Base-by-base conservation (phyloP, 2,888 invertebrate genomes). In the Geotrupes spiniger region DNA sequence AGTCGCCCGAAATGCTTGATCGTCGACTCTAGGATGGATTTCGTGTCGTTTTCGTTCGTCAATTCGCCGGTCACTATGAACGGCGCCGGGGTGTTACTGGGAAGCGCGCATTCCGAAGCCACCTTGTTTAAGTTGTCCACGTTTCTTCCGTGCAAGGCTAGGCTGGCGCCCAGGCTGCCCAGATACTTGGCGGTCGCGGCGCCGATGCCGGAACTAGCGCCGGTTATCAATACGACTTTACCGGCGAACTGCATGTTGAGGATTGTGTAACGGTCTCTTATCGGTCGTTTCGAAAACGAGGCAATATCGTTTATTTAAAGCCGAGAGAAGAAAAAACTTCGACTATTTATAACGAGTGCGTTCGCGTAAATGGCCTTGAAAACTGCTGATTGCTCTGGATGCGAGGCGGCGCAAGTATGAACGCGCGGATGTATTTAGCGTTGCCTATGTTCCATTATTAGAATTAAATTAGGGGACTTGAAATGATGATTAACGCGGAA, bases 201-300 rank as follows among this genome's bases (percentile, higher is more conserved):
- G 2, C 92, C 92, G 54, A 92, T 92, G 4, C 92, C 92, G 11
- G 89, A 89, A 70, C 89, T 90, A 0, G 90, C 89, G 40, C 92
- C 91, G 33, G 87, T 87, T 55, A 87, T 80, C 41, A 87, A 73
- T 8, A 87, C 81, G 3, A 87, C 85, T 80, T 87, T 87, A 27
- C 84, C 86, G 33, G 78, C 73, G 63, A 87, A 85, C 70, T 66
- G 60, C 71, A 73, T 72, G 10, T 49, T 37, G n/a, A 9, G 8
- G n/a, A 16, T 42, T 38, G n/a, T 42, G 15, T n/a, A n/a, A n/a
- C n/a, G n/a, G n/a, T n/a, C n/a, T n/a, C n/a, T n/a, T n/a, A n/a
- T n/a, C n/a, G n/a, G n/a, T n/a, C n/a, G n/a, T n/a, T n/a, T n/a
- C n/a, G n/a, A n/a, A n/a, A n/a, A n/a, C n/a, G n/a, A n/a, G n/a